A percentile compares a stretch with the other conserved stretches of the same genome.
Conservation (phyloP, 2,797 vertebrate species). For the Chaetodon trifasciatus region DNA sequence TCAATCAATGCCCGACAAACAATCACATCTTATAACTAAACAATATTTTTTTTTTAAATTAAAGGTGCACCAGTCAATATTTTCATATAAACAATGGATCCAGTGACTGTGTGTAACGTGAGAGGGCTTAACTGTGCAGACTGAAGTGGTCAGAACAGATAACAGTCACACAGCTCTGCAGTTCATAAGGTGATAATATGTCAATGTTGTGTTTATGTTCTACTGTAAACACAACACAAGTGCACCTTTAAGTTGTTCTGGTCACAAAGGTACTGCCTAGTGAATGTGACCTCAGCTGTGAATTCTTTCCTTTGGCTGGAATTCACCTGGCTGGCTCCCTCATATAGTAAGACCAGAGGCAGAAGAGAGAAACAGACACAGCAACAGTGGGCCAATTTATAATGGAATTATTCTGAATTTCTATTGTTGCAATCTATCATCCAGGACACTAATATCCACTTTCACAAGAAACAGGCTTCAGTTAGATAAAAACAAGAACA, state of each 20-base stretch:
- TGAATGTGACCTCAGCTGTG: constrained; percentile 1
- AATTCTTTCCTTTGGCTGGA: constrained; percentile 7
- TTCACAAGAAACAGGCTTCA: constrained; percentile 5
- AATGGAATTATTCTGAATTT: constrained; percentile 33
- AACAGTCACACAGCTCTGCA: background rate
- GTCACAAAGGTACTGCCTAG: background rate
- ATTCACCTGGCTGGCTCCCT: constrained; percentile 27
- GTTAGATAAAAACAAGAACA: background rate
- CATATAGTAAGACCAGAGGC: constrained; percentile 19
- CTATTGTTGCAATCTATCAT: constrained; percentile 29
- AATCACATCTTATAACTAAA: background rate
- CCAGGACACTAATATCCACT: constrained; percentile 11
- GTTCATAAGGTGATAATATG: background rate
- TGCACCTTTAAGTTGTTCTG: background rate
- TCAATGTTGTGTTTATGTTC: background rate
- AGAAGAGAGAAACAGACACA: constrained; percentile 19
- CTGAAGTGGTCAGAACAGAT: background rate
- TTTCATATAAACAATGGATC: background rate
- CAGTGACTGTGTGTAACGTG: background rate
- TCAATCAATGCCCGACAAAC: no score
- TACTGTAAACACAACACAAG: background rate
- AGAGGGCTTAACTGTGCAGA: background rate
- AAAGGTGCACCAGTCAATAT: background rate
- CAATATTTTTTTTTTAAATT: no score
- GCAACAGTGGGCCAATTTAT: constrained; percentile 20